Evolutionary conservation across 2,113 vertebrate genomes (phyloP).

Genomic region (Bos javanicus): DNA sequence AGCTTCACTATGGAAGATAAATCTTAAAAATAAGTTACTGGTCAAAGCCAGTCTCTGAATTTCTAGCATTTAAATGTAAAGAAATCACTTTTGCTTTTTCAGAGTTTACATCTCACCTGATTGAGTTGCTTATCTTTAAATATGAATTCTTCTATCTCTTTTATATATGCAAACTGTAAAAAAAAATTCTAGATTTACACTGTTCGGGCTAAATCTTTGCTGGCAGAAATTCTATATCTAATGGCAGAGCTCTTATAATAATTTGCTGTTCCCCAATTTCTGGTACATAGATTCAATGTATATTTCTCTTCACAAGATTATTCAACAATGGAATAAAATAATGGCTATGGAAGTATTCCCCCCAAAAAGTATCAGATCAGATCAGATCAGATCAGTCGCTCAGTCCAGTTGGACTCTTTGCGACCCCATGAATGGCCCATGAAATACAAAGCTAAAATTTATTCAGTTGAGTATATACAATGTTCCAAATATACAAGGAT

Average conservation of each 20-base stretch:
- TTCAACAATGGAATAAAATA: neutral
- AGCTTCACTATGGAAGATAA: neutral
- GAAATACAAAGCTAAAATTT: neutral
- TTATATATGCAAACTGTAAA: neutral
- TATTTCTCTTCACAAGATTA: neutral
- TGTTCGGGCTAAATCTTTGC: neutral
- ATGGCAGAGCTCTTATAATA: neutral
- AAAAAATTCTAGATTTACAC: neutral
- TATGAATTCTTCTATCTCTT: neutral
- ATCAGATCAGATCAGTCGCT: no score
- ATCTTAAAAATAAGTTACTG: neutral
- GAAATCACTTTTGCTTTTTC: neutral
- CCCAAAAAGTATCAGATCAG: neutral
- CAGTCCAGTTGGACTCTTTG: no score
- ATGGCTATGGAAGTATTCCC: neutral
- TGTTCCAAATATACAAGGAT: neutral
- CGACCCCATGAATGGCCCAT: neutral
- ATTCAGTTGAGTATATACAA: neutral
- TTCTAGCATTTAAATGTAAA: neutral
- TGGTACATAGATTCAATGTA: neutral
- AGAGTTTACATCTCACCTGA: conserved; percentile 14
- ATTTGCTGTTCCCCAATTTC: neutral
- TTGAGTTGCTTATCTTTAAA: neutral
- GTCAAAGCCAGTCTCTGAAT: neutral
- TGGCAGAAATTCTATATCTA: neutral